phyloP scores from a whole-genome alignment of 2,797 vertebrate species.

The Gobionotothen gibberifrons region DNA sequence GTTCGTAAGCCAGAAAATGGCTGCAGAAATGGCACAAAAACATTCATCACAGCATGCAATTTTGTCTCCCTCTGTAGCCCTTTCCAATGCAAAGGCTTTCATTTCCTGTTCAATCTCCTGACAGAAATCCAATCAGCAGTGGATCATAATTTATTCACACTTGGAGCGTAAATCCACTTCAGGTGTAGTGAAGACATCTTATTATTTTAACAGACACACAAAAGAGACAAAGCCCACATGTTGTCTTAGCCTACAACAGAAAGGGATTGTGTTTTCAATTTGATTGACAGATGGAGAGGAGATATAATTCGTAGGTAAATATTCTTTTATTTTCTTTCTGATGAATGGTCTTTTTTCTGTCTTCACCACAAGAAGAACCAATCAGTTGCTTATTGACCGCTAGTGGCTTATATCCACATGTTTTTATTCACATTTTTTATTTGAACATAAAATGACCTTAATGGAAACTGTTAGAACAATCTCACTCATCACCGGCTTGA shows the following conservation, averaged over 20 bases:
- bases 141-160: conserved; percentile 74
- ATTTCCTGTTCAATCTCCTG: conserved; percentile 75
- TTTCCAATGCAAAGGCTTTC: conserved; percentile 59
- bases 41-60: conserved; percentile 69
- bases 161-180: conserved; percentile 59
- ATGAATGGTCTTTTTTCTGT: not conserved
- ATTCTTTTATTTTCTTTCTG: conserved; percentile 8
- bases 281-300: conserved; percentile 39
- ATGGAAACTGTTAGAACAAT: too few relatives aligned
- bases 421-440: too few relatives aligned
- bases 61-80: conserved; percentile 56
- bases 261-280: conserved; percentile 27
- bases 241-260: conserved; percentile 30
- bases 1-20: conserved; percentile 60
- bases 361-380: conserved; percentile 3
- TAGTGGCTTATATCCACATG: not conserved
- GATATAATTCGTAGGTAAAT: conserved; percentile 32
- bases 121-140: conserved; percentile 74
- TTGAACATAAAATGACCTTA: too few relatives aligned
- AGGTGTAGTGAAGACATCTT: conserved; percentile 70
- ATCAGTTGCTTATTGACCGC: not conserved
- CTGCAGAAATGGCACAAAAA: conserved; percentile 65
- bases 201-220: conserved; percentile 60
- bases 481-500: too few relatives aligned
- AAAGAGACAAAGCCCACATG: conserved; percentile 32